Conservation (phyloP, 1,140 invertebrate genomes). For the Sarcophaga peregrina region DNA sequence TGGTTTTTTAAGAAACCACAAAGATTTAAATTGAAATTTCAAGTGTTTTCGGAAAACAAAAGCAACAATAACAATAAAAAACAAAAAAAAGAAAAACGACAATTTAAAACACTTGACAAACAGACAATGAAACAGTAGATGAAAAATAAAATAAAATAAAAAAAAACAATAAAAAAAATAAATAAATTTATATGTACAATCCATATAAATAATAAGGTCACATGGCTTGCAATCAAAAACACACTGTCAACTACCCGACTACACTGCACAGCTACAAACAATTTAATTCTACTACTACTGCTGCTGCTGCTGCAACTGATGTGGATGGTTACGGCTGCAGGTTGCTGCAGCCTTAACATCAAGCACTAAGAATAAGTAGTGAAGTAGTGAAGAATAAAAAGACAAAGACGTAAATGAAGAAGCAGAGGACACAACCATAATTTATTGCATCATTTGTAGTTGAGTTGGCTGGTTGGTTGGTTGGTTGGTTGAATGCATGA, state of each 20-base stretch:
- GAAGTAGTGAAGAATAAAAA: too few species aligned
- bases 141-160: constrained; percentile 6
- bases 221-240: constrained; percentile 14
- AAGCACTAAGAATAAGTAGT: not conserved
- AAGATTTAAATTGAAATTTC: constrained; percentile 37
- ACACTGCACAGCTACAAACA: not conserved
- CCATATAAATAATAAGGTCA: constrained; percentile 13
- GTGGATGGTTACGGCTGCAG: not conserved
- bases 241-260: constrained; percentile 31
- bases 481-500: constrained; percentile 7
- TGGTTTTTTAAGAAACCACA: constrained; percentile 15
- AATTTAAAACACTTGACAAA: constrained; percentile 36
- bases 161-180: not conserved
- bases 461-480: too few species aligned
- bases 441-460: constrained; percentile 43
- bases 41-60: constrained; percentile 30
- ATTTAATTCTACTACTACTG: not conserved
- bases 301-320: not conserved
- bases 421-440: constrained; percentile 33
- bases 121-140: constrained; percentile 43
- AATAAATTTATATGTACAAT: not conserved
- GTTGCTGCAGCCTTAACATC: not conserved
- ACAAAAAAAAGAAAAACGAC: not conserved
- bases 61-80: constrained; percentile 4
- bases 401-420: not conserved